Base-by-base conservation (phyloP, 92 coral and sea anemone species). In the Palythoa grandiflora region DNA sequence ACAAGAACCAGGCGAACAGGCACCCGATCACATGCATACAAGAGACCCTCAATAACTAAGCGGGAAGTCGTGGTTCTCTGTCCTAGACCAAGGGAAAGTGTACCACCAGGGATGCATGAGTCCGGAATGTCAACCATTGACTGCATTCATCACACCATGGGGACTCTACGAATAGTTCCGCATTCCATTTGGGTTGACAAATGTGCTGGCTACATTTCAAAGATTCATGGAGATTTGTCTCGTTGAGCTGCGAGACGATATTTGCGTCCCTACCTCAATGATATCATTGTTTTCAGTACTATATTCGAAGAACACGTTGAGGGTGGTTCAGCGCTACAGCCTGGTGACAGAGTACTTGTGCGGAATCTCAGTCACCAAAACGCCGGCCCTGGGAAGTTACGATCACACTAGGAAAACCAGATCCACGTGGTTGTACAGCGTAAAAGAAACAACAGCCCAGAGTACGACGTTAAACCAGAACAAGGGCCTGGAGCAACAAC, bases 11-110 rank as follows among this genome's bases (percentile, higher is more conserved):
- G 39, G 89, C 90, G 52, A 88, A 89, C 59, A 90, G 93, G n/a
- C 93, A 92, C 68, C 96, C 96, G 40, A 92, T 94, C 21, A 93
- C 94, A 36, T 77, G 91, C 55, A 93, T 83, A 81, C 91, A 89
- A 76, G 96, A 89, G 77, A 81, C 90, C 15, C 88, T 89, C 17
- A 93, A 91, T 50, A 94, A 91, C 86, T 93, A 40, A 93, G 96
- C 20, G 96, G 94, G 39, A 93, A 91, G 88, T 28, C 85, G 14
- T 91, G 94, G 93, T 93, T 93, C 78, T 75, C 87, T 35, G 94
- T 92, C 39, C 90, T 92, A 5, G 92, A 94, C 88, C 93, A 94
- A 85, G 92, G 94, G 4, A 91, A 91, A 40, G 94, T 94, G 7
- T 93, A 89, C 83, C 96, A 91, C 68, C 95, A 93, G 80, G 93